phyloP scores from a whole-genome alignment of 2,113 vertebrate species.

The Alces alces region DNA sequence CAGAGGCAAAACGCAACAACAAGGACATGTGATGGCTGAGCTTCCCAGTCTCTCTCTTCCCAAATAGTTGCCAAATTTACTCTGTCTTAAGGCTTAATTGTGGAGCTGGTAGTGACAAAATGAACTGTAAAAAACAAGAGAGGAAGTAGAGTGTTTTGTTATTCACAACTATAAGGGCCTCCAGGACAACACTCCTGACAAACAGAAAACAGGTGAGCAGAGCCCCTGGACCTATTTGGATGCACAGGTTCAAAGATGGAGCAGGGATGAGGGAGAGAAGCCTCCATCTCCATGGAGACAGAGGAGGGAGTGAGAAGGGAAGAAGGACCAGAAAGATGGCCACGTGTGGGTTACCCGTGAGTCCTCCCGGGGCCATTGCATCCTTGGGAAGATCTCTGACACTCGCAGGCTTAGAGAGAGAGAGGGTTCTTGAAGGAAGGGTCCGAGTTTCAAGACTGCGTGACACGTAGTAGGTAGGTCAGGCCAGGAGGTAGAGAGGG shows the following conservation, averaged over 20 bases:
- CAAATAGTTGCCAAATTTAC: not conserved
- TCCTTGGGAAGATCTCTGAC: too few relatives aligned
- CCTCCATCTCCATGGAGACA: not conserved
- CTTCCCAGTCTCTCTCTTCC: not conserved
- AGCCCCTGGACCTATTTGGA: not conserved
- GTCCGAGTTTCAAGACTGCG: rapidly evolving
- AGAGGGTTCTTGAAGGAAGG: not conserved
- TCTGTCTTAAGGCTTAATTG: not conserved
- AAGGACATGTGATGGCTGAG: not conserved
- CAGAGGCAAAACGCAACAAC: rapidly evolving
- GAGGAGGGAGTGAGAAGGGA: too few relatives aligned
- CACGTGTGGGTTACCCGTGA: rapidly evolving
- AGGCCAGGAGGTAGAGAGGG: too few relatives aligned
- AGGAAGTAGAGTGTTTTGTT: not conserved
- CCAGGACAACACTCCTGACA: not conserved
- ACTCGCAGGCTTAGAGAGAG: rapidly evolving
- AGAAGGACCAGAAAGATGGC: not conserved
- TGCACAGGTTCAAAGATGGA: rapidly evolving
- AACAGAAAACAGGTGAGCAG: not conserved
- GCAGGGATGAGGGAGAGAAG: too few relatives aligned
- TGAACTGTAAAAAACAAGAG: not conserved
- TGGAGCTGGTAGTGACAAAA: not conserved
- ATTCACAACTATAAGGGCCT: not conserved
- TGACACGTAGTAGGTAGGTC: rapidly evolving
- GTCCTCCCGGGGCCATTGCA: rapidly evolving